A percentile compares a stretch with the other conserved stretches of the same genome.
These are phyloP conservation scores for Pseudocheirus occidentalis DNA, from an alignment of 2,797 vertebrate genomes.

Conservation along the genomic window DNA sequence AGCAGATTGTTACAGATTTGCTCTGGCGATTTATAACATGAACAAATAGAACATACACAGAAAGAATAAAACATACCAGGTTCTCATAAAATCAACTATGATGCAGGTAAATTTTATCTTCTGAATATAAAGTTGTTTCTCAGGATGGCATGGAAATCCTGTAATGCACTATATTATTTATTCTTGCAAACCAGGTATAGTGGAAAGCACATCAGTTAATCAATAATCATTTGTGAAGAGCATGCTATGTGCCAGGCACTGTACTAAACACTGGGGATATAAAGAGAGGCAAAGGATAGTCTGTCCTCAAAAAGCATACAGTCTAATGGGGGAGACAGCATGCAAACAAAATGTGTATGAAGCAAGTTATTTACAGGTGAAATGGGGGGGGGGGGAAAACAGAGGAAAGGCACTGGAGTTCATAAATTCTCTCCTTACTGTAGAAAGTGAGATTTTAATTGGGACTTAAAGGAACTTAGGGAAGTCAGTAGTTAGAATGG, in stretches of 20 bases:
- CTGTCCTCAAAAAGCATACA: not conserved
- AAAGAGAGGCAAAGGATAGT: not conserved
- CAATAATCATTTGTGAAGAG: not conserved
- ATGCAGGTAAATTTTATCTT: not conserved
- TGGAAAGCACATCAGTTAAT: not conserved
- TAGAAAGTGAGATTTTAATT: too few relatives aligned
- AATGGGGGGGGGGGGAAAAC: too few relatives aligned
- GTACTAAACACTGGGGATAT: not conserved
- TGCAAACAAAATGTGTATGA: not conserved
- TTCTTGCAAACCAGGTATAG: not conserved
- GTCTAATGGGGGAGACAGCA: not conserved
- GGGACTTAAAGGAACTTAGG: not conserved
- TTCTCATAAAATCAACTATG: not conserved
- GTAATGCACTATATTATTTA: not conserved
- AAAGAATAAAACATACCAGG: not conserved
- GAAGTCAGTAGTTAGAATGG: not conserved
- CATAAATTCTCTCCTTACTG: too few relatives aligned
- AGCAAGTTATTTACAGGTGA: not conserved
- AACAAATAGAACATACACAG: not conserved
- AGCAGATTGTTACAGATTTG: slow-evolving; percentile 8
- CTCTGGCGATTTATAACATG: not conserved
- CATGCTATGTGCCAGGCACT: not conserved
- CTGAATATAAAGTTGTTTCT: not conserved
- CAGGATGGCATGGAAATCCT: not conserved
- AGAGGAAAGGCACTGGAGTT: too few relatives aligned